phyloP scores from a whole-genome alignment of 2,888 invertebrate genomes.

The Ceratothoa steindachneri region DNA sequence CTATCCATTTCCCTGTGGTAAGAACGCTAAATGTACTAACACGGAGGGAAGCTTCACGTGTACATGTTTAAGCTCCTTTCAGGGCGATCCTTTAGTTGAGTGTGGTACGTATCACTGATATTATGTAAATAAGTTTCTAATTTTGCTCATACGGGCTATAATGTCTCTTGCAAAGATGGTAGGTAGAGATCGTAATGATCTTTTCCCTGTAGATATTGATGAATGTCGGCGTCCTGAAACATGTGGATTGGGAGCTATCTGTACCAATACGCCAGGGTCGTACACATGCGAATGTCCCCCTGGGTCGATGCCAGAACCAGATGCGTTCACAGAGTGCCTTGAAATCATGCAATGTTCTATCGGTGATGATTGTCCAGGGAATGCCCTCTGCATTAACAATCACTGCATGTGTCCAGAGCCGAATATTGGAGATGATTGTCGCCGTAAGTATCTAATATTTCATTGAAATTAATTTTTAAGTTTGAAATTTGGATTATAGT shows the following conservation, averaged over 20 bases:
- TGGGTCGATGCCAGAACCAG: conserved; percentile 75
- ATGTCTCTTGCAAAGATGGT: no score
- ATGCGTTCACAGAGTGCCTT: conserved; percentile 73
- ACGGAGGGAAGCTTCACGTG: conserved; percentile 82
- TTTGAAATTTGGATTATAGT: not conserved
- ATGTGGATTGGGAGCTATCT: conserved; percentile 77
- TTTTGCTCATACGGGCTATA: no score
- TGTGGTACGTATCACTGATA: conserved; percentile 44
- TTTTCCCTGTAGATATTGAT: conserved; percentile 71
- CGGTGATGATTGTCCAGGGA: conserved; percentile 80
- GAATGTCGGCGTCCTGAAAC: conserved; percentile 69
- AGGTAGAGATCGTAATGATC: no score
- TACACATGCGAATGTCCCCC: conserved; percentile 76
- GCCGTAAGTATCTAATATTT: conserved; percentile 63
- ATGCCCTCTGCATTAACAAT: conserved; percentile 71
- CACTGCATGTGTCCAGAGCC: conserved; percentile 85
- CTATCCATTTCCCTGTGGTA: conserved; percentile 74
- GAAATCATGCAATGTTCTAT: conserved; percentile 72
- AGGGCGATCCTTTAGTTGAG: conserved; percentile 71
- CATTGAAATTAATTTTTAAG: not conserved
- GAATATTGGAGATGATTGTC: conserved; percentile 83
- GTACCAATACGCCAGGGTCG: conserved; percentile 71
- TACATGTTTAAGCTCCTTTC: conserved; percentile 73
- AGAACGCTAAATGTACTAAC: conserved; percentile 75
- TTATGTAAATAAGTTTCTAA: no score